phyloP scores from a whole-genome alignment of 2,888 invertebrate species.

The Limnephilus rhombicus region DNA sequence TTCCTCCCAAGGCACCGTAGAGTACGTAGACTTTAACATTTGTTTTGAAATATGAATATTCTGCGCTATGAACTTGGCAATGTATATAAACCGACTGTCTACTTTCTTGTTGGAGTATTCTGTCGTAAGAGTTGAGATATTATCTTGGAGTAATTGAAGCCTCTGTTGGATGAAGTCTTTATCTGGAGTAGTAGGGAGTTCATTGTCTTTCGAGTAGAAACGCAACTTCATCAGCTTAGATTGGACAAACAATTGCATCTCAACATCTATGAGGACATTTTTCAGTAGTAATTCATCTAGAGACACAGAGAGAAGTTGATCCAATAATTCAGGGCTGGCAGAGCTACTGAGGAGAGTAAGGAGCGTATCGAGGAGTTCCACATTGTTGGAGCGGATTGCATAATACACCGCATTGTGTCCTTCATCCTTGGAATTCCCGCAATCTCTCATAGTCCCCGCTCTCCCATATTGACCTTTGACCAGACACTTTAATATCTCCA shows the following conservation, averaged over 20 bases:
- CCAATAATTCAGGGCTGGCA: background rate
- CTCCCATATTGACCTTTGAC: background rate
- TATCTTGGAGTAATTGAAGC: background rate
- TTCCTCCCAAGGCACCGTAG: slow-evolving; percentile 14
- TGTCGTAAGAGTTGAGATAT: background rate
- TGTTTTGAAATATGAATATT: slow-evolving; percentile 3
- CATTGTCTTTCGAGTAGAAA: background rate
- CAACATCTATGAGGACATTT: background rate
- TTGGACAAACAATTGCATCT: slow-evolving; percentile 26
- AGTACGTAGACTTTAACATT: background rate
- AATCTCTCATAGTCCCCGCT: too few species aligned
- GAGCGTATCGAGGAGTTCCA: slow-evolving; percentile 2
- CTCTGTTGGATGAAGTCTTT: background rate
- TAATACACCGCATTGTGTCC: background rate
- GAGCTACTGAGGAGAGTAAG: too few species aligned
- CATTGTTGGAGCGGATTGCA: background rate
- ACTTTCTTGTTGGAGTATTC: too few species aligned
- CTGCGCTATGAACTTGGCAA: background rate
- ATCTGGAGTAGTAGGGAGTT: background rate
- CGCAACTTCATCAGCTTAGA: background rate
- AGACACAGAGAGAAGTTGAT: background rate
- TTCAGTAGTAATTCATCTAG: background rate
- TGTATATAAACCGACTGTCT: background rate
- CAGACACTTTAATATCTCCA: background rate
- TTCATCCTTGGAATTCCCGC: background rate